Conservation (phyloP, 2,797 vertebrate genomes). For the Epinephelus malabaricus region DNA sequence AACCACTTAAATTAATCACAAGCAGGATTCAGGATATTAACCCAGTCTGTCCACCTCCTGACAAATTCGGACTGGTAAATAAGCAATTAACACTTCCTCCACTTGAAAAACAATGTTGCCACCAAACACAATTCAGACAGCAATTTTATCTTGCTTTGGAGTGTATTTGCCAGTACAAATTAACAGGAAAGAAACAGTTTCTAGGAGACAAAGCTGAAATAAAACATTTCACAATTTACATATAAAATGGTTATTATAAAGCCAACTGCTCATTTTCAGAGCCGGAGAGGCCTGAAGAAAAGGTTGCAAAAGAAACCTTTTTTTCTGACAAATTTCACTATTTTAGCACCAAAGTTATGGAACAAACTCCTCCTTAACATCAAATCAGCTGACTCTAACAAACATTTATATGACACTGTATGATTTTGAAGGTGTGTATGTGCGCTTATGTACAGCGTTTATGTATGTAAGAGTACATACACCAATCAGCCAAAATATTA, state of each 20-base stretch:
- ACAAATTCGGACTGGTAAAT: background rate
- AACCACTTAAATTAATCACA: no score
- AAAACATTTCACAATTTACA: conserved; percentile 6
- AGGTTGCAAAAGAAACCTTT: background rate
- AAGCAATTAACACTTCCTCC: background rate
- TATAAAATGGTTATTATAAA: background rate
- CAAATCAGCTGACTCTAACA: no score
- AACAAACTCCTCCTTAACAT: no score
- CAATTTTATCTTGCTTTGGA: background rate
- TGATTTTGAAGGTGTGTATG: no score
- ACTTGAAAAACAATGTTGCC: background rate
- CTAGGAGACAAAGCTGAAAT: background rate
- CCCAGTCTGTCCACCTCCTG: background rate
- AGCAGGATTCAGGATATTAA: no score
- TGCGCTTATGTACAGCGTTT: no score
- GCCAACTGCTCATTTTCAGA: background rate
- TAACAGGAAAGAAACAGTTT: background rate
- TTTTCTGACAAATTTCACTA: background rate
- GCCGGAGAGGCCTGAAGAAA: background rate
- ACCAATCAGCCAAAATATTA: no score
- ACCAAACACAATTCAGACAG: background rate
- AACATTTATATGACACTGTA: no score
- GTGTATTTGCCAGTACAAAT: background rate
- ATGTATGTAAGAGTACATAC: no score
- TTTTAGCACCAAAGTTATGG: no score